Evolutionary conservation across 2,888 invertebrate genomes (phyloP).

Genomic region (Ischnura elegans): DNA sequence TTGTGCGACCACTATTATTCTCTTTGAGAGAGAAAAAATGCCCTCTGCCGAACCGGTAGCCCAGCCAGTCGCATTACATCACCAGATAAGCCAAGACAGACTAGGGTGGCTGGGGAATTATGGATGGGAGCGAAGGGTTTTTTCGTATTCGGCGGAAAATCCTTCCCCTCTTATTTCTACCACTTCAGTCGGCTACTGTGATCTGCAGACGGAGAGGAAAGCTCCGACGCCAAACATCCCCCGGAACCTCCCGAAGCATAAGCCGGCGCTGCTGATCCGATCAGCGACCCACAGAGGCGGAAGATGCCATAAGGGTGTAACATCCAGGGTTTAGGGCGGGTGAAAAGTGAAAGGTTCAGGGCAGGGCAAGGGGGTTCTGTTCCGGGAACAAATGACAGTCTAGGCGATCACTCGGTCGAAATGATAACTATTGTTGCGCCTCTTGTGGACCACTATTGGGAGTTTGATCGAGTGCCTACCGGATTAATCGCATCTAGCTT

Average conservation of each 20-base stretch:
- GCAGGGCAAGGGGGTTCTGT: background rate
- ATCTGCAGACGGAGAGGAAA: background rate
- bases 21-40: background rate
- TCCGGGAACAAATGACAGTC: background rate
- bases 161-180: background rate
- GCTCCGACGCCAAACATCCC: constrained; percentile 33
- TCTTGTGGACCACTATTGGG: background rate
- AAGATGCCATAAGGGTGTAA: background rate
- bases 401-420: background rate
- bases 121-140: background rate
- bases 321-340: background rate
- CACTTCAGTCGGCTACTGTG: background rate
- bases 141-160: background rate
- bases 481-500: constrained; percentile 27
- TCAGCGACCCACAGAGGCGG: constrained; percentile 39
- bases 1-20: background rate
- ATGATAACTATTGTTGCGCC: constrained; percentile 30
- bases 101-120: background rate
- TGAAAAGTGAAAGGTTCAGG: background rate
- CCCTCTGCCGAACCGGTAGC: background rate
- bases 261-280: constrained; percentile 50
- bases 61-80: constrained; percentile 22
- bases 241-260: background rate
- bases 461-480: constrained; percentile 49
- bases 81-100: background rate